phyloP scores from a whole-genome alignment of 2,888 invertebrate genomes.

The Vanessa cardui region DNA sequence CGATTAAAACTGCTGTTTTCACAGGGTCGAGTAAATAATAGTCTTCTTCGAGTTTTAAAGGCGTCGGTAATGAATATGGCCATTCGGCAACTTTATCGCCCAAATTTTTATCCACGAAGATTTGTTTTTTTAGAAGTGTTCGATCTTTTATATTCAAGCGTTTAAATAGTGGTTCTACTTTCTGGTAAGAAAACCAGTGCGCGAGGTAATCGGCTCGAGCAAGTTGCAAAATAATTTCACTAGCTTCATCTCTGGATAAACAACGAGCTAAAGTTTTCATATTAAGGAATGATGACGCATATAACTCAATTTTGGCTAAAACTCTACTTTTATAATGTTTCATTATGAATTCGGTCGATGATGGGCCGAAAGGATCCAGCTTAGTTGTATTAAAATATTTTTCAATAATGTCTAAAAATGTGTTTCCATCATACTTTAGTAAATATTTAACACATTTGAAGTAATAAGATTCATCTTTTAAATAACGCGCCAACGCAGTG shows the following conservation, averaged over 20 bases:
- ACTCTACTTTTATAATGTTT: conserved; percentile 53
- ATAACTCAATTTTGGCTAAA: conserved; percentile 55
- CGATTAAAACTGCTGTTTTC: neutral
- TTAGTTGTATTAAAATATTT: conserved; percentile 48
- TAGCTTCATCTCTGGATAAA: conserved; percentile 53
- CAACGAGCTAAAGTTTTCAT: conserved; percentile 51
- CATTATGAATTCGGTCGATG: conserved; percentile 53
- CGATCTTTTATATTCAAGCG: conserved; percentile 49
- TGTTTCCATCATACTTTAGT: conserved; percentile 51
- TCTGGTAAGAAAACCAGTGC: conserved; percentile 54
- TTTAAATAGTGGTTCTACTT: conserved; percentile 57
- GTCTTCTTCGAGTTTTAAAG: conserved; percentile 22
- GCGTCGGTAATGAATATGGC: conserved; percentile 48
- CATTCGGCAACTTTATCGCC: conserved; percentile 49
- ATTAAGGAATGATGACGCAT: conserved; percentile 53
- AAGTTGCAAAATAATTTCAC: conserved; percentile 51
- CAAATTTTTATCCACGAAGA: conserved; percentile 56
- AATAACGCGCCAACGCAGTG: conserved; percentile 45
- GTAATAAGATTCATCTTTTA: conserved; percentile 44
- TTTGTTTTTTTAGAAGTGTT: conserved; percentile 51
- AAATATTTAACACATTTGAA: conserved; percentile 52
- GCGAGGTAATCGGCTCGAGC: conserved; percentile 56
- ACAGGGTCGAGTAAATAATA: too few relatives aligned
- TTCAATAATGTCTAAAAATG: conserved; percentile 57
- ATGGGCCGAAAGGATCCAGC: conserved; percentile 44